Evolutionary conservation across 2,888 invertebrate species (phyloP).

Genomic region (Hirtodrosophila alboralis): DNA sequence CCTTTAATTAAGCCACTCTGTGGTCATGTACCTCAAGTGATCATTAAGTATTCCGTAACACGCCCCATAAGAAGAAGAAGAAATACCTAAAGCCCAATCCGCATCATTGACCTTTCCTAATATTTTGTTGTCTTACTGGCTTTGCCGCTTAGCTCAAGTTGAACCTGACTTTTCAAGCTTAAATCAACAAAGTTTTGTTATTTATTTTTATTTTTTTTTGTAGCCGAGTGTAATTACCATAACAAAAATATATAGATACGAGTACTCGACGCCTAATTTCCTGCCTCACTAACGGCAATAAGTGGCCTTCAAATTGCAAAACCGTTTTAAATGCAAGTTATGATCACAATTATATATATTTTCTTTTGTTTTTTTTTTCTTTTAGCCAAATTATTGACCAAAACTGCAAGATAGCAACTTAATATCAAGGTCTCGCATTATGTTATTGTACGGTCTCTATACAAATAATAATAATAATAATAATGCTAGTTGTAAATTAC

Average conservation of each 20-base stretch:
- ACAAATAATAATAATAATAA: constrained; percentile 22
- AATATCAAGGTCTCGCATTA: constrained; percentile 44
- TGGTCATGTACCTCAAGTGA: constrained; percentile 23
- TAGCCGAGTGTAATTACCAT: constrained; percentile 64
- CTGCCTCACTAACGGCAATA: constrained; percentile 38
- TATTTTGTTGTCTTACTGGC: constrained; percentile 26
- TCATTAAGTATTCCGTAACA: constrained; percentile 36
- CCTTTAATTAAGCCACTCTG: constrained; percentile 19
- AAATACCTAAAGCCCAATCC: constrained; percentile 27
- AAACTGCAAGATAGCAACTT: constrained; percentile 32
- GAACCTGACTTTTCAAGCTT: constrained; percentile 48
- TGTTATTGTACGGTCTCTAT: constrained; percentile 11
- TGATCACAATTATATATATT: too few species aligned
- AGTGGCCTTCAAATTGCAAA: constrained; percentile 63
- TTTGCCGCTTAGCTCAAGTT: constrained; percentile 22
- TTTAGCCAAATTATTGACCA: constrained; percentile 35
- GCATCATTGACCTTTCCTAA: constrained; percentile 47
- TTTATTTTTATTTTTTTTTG: constrained; percentile 31
- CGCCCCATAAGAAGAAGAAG: too few species aligned
- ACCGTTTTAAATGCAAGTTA: constrained; percentile 34
- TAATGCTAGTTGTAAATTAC: constrained; percentile 26
- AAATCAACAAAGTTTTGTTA: constrained; percentile 47
- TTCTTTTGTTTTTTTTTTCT: constrained; percentile 3
- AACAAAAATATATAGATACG: constrained; percentile 48
- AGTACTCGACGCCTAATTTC: constrained; percentile 51